Evolutionary conservation across 2,797 vertebrate species (phyloP), one percentile per base, ranked within the genome.

Genomic region (Lepus oiostolus): DNA sequence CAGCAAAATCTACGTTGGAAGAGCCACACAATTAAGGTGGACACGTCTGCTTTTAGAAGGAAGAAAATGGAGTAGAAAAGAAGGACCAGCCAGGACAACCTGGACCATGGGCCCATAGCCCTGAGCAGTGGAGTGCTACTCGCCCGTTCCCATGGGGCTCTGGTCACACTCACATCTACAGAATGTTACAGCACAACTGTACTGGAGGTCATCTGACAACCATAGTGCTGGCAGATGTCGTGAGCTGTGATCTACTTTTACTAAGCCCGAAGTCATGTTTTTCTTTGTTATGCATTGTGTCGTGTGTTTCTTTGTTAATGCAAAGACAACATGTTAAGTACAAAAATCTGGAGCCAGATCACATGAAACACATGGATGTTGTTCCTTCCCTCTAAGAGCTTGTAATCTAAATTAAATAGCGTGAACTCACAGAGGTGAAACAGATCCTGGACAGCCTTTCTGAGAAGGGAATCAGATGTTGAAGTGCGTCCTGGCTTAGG

Each of bases 221-320:
- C 21, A 0, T 47, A 47, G 62, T 67, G 84, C 21, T 84, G 85
- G 68, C 85, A 42, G 50, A 21, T 50, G 26, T n/a, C 60, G 17
- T 38, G 81, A 95, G 26, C 82, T 83, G 19, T 52, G 71, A 93
- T 74, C 50, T 30, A 75, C 42, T 19, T 80, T 89, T 5, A 82
- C 47, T 52, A 87, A 91, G 35, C 68, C 52, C 0, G 1, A 81
- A 30, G 47, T 70, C n/a, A 77, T 67, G 58, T 71, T 84, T 65
- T 90, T 67, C 8, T 63, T 93, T n/a, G n/a, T n/a, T n/a, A n/a
- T n/a, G n/a, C n/a, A n/a, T n/a, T n/a, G n/a, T n/a, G n/a, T n/a
- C n/a, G n/a, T n/a, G n/a, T n/a, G n/a, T n/a, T n/a, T n/a, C n/a
- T n/a, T n/a, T n/a, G 12, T 84, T 85, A 84, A 93, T 63, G 32